Evolutionary conservation across 2,888 invertebrate species (phyloP), one percentile per base, ranked within the genome.

Genomic region (Pycnomerus fuliginosus): DNA sequence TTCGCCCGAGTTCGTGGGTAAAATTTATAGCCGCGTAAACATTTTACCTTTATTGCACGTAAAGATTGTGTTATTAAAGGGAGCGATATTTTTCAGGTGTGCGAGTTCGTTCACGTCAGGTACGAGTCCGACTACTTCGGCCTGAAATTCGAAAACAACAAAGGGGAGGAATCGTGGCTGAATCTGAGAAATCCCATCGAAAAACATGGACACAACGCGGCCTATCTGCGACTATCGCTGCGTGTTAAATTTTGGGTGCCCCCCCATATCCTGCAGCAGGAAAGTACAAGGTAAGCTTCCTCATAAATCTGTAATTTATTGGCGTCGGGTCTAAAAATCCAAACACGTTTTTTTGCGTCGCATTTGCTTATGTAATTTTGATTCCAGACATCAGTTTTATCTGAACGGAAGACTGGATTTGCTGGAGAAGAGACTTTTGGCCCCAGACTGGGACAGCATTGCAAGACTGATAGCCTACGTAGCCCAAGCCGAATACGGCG

Each of bases 171-270:
- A 50, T 78, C 90, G 35, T 93, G 92, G 93, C 76, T 91, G 52
- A 93, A 93, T 71, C 74, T 92, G 61, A 78, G 92, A 50, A 93
- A 93, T 74, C 84, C 85, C 32, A 80, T 90, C 52, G 84, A 85
- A 64, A 79, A 85, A 44, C 87, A 88, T 67, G 80, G 62, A 39
- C 67, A 70, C 39, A 79, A 80, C 41, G 83, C 78, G 3, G 74
- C 77, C 23, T 80, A 80, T 23, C 78, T 83, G 47, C 77, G 86
- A 31, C 80, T 89, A 52, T 81, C 83, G 53, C 74, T 89, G 43
- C 76, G 86, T 53, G 89, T 92, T 56, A 93, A 93, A 73, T 93
- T 91, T 76, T 92, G 90, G 88, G 91, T 93, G 28, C 90, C 90
- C 2, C 91, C 91, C 2, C 91, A 92, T 72, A 81, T 85, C 46